A percentile compares a stretch with the other conserved stretches of the same genome.
Conservation (phyloP, 2,888 invertebrate species). For the Nowickia ferox region DNA sequence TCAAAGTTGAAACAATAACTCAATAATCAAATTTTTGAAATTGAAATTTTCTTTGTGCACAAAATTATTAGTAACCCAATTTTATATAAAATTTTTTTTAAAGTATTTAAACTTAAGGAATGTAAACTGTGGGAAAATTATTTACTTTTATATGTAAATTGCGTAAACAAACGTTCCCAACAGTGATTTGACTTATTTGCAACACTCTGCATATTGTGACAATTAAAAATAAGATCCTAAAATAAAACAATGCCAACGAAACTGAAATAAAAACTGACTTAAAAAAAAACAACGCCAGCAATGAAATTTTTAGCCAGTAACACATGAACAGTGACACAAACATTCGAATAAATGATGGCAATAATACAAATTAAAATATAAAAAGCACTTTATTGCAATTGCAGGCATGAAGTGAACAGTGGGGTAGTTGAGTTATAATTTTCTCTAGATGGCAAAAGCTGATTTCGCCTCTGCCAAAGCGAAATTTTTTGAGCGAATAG, state of each 20-base stretch:
- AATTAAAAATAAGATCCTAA: conserved; percentile 47
- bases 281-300: conserved; percentile 39
- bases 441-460: too few species aligned
- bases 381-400: conserved; percentile 32
- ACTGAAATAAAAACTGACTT: not conserved
- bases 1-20: not conserved
- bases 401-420: not conserved
- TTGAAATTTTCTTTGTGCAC: too few species aligned
- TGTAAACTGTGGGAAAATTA: conserved; percentile 46
- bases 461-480: too few species aligned
- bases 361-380: conserved; percentile 32
- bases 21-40: too few species aligned
- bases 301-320: conserved; percentile 12
- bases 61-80: not conserved
- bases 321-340: conserved; percentile 25
- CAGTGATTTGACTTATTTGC: conserved; percentile 50
- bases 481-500: too few species aligned
- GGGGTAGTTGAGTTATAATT: not conserved
- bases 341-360: conserved; percentile 52
- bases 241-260: conserved; percentile 50
- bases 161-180: conserved; percentile 50
- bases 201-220: conserved; percentile 47
- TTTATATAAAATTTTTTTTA: not conserved
- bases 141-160: not conserved
- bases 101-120: conserved; percentile 5